A percentile compares a stretch with the other conserved stretches of the same genome.
Conservation (phyloP, 2,797 vertebrate genomes). For the Gymnothorax javanicus region DNA sequence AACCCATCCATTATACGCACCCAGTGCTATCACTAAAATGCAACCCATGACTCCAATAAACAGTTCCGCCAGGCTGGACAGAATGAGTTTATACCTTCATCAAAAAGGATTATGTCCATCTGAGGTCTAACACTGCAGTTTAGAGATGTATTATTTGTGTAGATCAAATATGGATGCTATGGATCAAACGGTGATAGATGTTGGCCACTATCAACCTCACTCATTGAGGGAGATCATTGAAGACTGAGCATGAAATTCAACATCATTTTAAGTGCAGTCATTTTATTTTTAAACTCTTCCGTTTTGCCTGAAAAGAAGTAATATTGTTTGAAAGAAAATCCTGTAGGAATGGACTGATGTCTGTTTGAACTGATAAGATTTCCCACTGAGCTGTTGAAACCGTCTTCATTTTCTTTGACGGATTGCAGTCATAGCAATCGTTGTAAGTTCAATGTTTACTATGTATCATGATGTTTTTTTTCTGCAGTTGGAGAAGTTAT, state of each 20-base stretch:
- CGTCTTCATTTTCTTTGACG: not conserved
- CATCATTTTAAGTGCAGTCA: not conserved
- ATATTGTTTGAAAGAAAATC: not conserved
- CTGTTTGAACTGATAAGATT: conserved; percentile 10
- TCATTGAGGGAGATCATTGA: not conserved
- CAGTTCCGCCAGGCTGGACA: too few relatives aligned
- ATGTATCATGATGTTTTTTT: conserved; percentile 33
- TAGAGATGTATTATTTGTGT: not conserved
- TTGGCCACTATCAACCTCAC: not conserved
- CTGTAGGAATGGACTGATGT: conserved; percentile 10
- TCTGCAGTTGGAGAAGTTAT: not conserved
- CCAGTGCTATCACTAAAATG: too few relatives aligned
- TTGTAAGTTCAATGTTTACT: not conserved
- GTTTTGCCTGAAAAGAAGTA: not conserved
- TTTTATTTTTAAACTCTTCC: not conserved
- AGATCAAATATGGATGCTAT: not conserved
- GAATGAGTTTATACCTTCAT: too few relatives aligned
- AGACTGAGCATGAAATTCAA: not conserved
- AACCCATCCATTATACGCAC: too few relatives aligned
- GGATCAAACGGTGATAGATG: not conserved
- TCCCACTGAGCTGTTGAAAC: not conserved
- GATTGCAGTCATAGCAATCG: not conserved
- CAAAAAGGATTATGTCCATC: not conserved
- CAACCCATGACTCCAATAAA: too few relatives aligned
- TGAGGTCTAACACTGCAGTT: not conserved